A percentile compares a stretch with the other conserved stretches of the same genome.
Evolutionary conservation across 1,140 invertebrate species (phyloP).

Genomic region (Diplogasteroides magnus): DNA sequence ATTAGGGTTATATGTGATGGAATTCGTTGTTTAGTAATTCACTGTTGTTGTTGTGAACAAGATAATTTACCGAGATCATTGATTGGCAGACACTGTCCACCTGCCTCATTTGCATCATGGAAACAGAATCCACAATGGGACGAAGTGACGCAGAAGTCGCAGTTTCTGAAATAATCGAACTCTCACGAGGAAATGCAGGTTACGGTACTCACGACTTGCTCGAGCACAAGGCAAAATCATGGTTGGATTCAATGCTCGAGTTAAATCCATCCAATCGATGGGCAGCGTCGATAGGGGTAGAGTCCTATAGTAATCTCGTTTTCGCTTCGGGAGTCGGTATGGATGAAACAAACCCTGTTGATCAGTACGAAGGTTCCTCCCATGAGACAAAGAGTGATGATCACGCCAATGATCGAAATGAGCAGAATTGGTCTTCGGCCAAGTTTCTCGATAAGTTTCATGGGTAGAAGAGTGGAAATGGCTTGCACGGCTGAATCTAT

Average conservation of each 20-base stretch:
- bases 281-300: conserved; percentile 5
- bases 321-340: too few relatives aligned
- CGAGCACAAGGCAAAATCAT: too few relatives aligned
- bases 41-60: too few relatives aligned
- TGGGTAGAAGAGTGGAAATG: conserved; percentile 62
- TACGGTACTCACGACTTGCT: too few relatives aligned
- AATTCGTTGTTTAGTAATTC: too few relatives aligned
- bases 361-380: conserved; percentile 39
- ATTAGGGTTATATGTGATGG: too few relatives aligned
- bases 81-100: conserved; percentile 36
- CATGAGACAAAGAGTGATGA: conserved; percentile 33
- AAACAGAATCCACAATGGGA: conserved; percentile 37
- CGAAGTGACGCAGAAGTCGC: conserved; percentile 41
- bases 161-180: conserved; percentile 40
- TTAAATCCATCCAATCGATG: conserved; percentile 11
- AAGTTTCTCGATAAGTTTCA: conserved; percentile 64
- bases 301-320: conserved; percentile 29
- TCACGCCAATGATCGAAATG: conserved; percentile 59
- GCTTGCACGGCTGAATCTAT: conserved; percentile 61
- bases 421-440: conserved; percentile 63
- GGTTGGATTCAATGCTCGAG: too few relatives aligned
- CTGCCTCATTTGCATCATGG: background rate
- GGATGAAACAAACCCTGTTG: conserved; percentile 17
- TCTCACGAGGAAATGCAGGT: too few relatives aligned
- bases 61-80: conserved; percentile 6